Evolutionary conservation across 2,888 invertebrate species (phyloP).

Genomic region (Embidobia sp.): DNA sequence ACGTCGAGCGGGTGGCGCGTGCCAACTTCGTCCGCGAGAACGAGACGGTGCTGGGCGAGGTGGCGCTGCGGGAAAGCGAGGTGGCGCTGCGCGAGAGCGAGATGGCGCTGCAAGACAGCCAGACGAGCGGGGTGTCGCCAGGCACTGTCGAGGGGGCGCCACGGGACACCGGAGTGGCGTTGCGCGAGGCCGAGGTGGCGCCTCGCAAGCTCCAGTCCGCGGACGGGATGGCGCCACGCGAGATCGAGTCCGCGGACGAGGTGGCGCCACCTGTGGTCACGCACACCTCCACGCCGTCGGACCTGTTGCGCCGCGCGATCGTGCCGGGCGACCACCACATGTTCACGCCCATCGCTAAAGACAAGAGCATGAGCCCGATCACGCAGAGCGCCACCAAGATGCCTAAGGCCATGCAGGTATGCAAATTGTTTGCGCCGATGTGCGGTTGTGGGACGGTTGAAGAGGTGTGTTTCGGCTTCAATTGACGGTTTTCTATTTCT

Average conservation of each 20-base stretch:
- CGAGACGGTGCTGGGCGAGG: neutral
- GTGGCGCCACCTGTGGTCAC: slow-evolving; percentile 55
- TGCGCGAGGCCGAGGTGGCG: slow-evolving; percentile 69
- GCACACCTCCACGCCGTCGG: slow-evolving; percentile 79
- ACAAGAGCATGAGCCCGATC: slow-evolving; percentile 93
- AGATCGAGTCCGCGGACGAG: slow-evolving; percentile 12
- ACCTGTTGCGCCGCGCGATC: slow-evolving; percentile 75
- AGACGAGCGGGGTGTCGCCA: neutral
- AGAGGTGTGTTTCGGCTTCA: too few relatives aligned
- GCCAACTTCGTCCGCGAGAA: neutral
- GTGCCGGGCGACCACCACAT: slow-evolving; percentile 76
- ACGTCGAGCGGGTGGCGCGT: too few relatives aligned
- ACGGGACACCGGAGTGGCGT: slow-evolving; percentile 19
- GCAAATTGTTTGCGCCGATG: neutral
- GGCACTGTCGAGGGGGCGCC: neutral
- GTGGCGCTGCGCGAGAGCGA: too few relatives aligned
- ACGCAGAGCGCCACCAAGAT: slow-evolving; percentile 93
- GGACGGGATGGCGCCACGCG: neutral
- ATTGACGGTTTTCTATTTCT: too few relatives aligned
- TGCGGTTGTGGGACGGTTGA: neutral
- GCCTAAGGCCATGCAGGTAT: slow-evolving; percentile 94
- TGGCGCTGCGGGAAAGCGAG: neutral
- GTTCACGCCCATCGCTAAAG: slow-evolving; percentile 82
- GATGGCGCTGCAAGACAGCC: too few relatives aligned
- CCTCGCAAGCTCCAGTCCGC: slow-evolving; percentile 71